Evolutionary conservation across 2,797 vertebrate genomes (phyloP), one percentile per base, ranked within the genome.

Genomic region (Sebastes elongatus): DNA sequence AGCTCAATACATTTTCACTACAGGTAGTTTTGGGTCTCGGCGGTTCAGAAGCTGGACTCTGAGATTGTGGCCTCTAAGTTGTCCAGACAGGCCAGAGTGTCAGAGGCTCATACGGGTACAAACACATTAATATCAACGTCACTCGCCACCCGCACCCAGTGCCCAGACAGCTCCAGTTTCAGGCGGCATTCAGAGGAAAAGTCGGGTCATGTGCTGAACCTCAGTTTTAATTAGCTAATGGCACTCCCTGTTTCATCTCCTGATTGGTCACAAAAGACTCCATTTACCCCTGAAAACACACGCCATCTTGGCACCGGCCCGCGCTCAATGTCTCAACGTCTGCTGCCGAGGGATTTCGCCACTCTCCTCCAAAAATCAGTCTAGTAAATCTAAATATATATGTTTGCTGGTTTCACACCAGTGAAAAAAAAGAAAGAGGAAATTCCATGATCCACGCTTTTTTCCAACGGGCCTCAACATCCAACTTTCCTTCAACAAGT

Each of bases 211-310:
- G 92, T 83, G 85, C 84, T 85, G 82, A 91, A 89, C 89, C 86
- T 88, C 74, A 64, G 69, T 90, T 95, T 95, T 95, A 96, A 96
- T 96, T 95, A 95, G 94, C 93, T 96, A 95, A 96, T 95, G 93
- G 93, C 66, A 55, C 86, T 86, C 81, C 57, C 64, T 70, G 87
- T 92, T 93, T 94, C 91, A 93, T 95, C 93, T 93, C 86, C 88
- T 86, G 92, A 95, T 93, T 90, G 90, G 86, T 93, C 92, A 94
- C 92, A 94, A 95, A 95, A 94, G 93, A 90, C 84, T 93, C 93
- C 84, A 90, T 95, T 95, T 94, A 94, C 80, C 63, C 68, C 77
- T 72, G 84, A 89, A 90, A 91, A 89, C 88, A 87, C 88, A 87
- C 78, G 66, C 77, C 84, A 88, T 88, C 79, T 90, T 93, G 89